Conservation (phyloP, 1,140 invertebrate genomes). For the Aphaenogaster floridana region DNA sequence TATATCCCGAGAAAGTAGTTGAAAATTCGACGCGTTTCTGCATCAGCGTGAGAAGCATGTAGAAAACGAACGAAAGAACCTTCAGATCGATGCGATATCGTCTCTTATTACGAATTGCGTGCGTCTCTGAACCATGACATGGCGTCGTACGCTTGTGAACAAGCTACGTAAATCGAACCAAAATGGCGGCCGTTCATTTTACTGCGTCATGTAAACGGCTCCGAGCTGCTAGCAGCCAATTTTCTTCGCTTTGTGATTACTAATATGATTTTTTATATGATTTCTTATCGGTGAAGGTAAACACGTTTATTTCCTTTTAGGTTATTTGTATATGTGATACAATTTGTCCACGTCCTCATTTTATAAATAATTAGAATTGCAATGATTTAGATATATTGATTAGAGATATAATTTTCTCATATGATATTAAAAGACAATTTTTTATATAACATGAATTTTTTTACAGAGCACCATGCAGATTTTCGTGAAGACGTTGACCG, state of each 20-base stretch:
- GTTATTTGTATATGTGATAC: not conserved
- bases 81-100: not conserved
- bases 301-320: not conserved
- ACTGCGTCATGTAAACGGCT: not conserved
- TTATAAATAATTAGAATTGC: not conserved
- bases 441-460: not conserved
- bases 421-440: not conserved
- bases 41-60: not conserved
- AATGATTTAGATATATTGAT: not conserved
- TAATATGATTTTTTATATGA: not conserved
- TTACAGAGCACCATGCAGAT: slow-evolving; percentile 87
- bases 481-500: slow-evolving; percentile 90
- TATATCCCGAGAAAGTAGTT: not conserved
- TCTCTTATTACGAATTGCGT: not conserved
- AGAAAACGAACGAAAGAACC: not conserved
- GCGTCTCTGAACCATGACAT: slow-evolving; percentile 54
- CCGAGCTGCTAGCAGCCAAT: not conserved
- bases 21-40: not conserved
- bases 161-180: not conserved
- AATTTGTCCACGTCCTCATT: not conserved
- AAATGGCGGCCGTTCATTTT: slow-evolving; percentile 68
- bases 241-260: not conserved
- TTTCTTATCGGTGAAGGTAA: not conserved
- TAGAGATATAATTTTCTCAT: not conserved
- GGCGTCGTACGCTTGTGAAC: slow-evolving; percentile 1